These are phyloP conservation scores for Odontocerum albicorne DNA, from an alignment of 2,888 invertebrate genomes.

Conservation along the genomic window DNA sequence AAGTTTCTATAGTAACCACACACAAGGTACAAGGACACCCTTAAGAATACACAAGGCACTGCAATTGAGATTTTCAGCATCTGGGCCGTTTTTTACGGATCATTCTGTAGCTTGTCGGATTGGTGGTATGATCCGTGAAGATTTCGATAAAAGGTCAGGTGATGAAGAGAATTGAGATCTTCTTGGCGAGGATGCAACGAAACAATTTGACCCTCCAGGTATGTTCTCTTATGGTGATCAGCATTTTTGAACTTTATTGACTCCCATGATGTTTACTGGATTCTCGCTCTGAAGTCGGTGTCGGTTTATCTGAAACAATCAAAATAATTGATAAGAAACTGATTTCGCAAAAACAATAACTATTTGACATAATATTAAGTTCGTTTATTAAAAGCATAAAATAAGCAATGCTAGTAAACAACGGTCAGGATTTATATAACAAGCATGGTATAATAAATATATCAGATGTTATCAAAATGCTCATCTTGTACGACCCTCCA, in stretches of 20 bases:
- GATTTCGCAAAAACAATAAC: no score
- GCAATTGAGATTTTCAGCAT: no score
- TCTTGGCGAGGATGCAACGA: conserved; percentile 10
- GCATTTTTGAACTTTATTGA: conserved; percentile 13
- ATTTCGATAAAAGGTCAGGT: conserved; percentile 13
- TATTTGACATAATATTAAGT: no score
- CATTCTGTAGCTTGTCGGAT: conserved; percentile 9
- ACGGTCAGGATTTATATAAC: no score
- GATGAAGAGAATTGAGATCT: conserved; percentile 23
- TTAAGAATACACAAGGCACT: no score
- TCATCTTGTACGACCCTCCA: no score
- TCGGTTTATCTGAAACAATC: conserved; percentile 17
- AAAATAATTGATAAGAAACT: neutral
- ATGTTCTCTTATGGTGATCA: conserved; percentile 8
- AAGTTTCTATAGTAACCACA: no score
- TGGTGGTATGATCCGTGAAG: neutral
- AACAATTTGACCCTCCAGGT: conserved; percentile 11
- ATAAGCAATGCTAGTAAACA: no score
- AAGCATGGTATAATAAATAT: no score
- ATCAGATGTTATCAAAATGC: no score
- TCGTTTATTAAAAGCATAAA: no score
- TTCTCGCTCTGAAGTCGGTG: neutral
- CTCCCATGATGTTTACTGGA: neutral
- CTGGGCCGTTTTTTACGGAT: conserved; percentile 29
- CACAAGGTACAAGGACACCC: no score